Evolutionary conservation across 2,888 invertebrate genomes (phyloP), one percentile per base, ranked within the genome.

Genomic region (Stegana nigrithorax): DNA sequence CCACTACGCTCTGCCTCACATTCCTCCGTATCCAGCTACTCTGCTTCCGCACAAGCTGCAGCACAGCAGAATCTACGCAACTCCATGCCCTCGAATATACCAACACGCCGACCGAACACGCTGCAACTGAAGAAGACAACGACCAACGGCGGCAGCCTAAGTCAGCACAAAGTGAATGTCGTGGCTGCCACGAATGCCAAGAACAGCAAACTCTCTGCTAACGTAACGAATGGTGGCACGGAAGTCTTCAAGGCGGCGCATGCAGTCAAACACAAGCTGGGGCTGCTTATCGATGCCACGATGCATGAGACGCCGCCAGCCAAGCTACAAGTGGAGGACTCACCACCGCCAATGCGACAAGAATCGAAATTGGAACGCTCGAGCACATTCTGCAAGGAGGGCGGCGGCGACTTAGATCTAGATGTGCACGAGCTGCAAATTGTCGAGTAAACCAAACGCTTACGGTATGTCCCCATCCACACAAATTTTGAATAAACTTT

Each of bases 371-470:
- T 86, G 64, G 86, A 86, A 67, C 79, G 86, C 23, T 86, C 86
- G n/a, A 86, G 85, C 70, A 86, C 86, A 29, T 86, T 86, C 65
- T 85, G 85, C 75, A 86, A 86, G 68, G 86, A 86, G 60, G 77
- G 76, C 60, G 83, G 85, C 67, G 83, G 14, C n/a, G 51, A 85
- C 63, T 27, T 72, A 51, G 73, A 78, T 32, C 64, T 82, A 64
- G 85, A 85, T 60, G 65, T 80, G 12, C 77, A 81, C 56, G 85
- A 85, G 58, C 73, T 85, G 68, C 84, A 85, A 69, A 83, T 85
- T 65, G 81, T 85, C 63, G 85, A 85, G 74, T 85, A 82, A 59
- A 72, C 12, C 4, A 36, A 32, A 17, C n/a, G n/a, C n/a, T n/a
- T n/a, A n/a, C n/a, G n/a, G n/a, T n/a, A n/a, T n/a, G n/a, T n/a